Percentiles rank a stretch among this genome's conserved stretches.
phyloP scores from a whole-genome alignment of 2,797 vertebrate genomes.

The Limosa lapponica region DNA sequence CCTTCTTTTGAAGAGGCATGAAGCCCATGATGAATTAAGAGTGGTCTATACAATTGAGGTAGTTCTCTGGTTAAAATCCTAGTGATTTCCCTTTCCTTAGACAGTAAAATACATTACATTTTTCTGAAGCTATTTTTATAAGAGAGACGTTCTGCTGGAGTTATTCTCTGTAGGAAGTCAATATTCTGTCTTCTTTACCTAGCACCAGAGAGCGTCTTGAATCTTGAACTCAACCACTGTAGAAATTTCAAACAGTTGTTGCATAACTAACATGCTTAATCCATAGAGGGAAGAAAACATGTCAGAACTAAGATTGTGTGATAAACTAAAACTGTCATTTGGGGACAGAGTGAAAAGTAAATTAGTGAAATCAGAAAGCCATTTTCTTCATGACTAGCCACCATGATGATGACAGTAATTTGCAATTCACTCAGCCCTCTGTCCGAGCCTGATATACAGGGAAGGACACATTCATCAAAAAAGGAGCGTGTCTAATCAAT shows the following conservation, averaged over 20 bases:
- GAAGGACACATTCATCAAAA: constrained; percentile 36
- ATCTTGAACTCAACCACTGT: neutral
- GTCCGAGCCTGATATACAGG: neutral
- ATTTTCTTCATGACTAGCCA: constrained; percentile 60
- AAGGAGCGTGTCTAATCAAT: constrained; percentile 1
- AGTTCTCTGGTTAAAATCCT: neutral
- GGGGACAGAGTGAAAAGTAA: constrained; percentile 41
- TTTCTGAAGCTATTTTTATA: neutral
- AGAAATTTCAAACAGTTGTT: neutral
- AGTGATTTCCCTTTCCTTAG: neutral
- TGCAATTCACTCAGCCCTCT: neutral
- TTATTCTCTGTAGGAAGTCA: neutral
- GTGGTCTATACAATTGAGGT: neutral
- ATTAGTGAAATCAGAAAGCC: constrained; percentile 59
- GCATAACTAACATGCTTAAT: neutral
- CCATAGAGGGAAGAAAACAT: neutral
- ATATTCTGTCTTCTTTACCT: neutral
- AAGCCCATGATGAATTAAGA: neutral
- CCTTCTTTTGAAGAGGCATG: neutral
- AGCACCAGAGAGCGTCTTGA: neutral
- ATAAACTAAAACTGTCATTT: constrained; percentile 31
- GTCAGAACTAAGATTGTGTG: neutral
- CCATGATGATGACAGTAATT: constrained; percentile 6
- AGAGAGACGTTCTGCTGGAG: neutral
- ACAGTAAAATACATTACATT: neutral